A percentile compares a stretch with the other conserved stretches of the same genome.
These are phyloP conservation scores for Trissolcus brochymenae DNA, from an alignment of 2,888 invertebrate genomes.

Conservation along the genomic window DNA sequence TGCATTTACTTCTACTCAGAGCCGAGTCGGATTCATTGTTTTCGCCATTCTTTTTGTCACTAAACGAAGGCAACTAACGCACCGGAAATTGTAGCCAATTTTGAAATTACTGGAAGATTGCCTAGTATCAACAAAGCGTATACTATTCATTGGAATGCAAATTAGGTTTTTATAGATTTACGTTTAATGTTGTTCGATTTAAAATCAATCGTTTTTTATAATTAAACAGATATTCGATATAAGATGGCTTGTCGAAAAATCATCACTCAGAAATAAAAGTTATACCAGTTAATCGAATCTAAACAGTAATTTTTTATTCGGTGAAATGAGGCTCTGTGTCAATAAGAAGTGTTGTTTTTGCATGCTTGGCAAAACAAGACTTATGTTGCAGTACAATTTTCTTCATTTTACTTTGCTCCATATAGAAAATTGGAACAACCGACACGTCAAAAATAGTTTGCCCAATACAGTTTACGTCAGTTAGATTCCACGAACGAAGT, in stretches of 20 bases:
- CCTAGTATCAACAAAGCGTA: conserved; percentile 7
- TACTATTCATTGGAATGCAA: conserved; percentile 10
- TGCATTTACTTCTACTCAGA: conserved; percentile 25
- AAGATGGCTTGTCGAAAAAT: too few species aligned
- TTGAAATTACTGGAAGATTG: conserved; percentile 20
- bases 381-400: conserved; percentile 16
- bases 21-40: conserved; percentile 32
- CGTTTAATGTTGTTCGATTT: too few species aligned
- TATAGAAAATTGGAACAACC: conserved; percentile 29
- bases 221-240: neutral
- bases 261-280: neutral
- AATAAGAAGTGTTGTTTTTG: neutral
- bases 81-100: conserved; percentile 27
- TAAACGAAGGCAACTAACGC: conserved; percentile 28
- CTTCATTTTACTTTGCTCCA: conserved; percentile 4
- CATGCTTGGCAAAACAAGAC: conserved; percentile 9
- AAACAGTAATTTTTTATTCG: neutral
- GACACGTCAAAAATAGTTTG: conserved; percentile 27
- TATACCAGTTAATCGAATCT: conserved; percentile 2
- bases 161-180: too few species aligned
- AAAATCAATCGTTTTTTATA: too few species aligned
- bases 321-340: conserved; percentile 10
- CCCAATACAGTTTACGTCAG: conserved; percentile 30
- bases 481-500: conserved; percentile 27
- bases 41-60: conserved; percentile 21